Base-by-base conservation (phyloP, 2,797 vertebrate species). In the Delichon dasypus region DNA sequence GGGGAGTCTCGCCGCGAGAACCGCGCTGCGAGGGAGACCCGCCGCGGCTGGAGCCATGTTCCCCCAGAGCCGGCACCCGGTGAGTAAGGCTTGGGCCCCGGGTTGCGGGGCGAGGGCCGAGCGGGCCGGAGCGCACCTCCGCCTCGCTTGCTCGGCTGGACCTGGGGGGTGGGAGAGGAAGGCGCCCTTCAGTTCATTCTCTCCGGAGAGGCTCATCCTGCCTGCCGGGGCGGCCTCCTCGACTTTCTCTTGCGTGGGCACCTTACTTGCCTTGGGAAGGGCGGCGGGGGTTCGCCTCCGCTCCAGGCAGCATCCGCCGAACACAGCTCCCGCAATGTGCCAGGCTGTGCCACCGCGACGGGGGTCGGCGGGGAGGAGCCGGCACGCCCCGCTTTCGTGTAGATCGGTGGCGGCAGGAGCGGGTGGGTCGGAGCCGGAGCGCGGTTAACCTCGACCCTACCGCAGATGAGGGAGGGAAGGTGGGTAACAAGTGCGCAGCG, bases 11-110 rank as follows among this genome's bases (percentile, higher is more conserved):
- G 25, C 61, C 19, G 29, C 32, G 77, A 97, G 96, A 83, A 89
- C 95, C 93, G 97, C 97, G 96, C 94, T 95, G 82, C 84, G 67
- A 65, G 90, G 95, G 97, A 98, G 95, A 97, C 89, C 96, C 89
- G 86, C 94, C 38, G 90, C 92, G 70, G 94, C 93, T 94, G 80
- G 96, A 98, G 98, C 97, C 78, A 99, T 99, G 99, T 99, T 99
- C 95, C 99, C 99, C 88, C 99, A 99, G 97, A 99, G 99, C 98
- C 98, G 99, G 97, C 99, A 99, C 97, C 99, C 99, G 97, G 99
- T 99, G 98, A 99, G 99, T 97, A 71, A 36, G 44, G 61, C 64
- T 23, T 6, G 10, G 23, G 19, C 20, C 61, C 36, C 36, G 36
- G 36, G 36, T 36, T 36, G 44, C 12, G 21, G 27, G 67, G 29